phyloP scores from a whole-genome alignment of 2,888 invertebrate genomes.

The Disparrhopalites patrizii region DNA sequence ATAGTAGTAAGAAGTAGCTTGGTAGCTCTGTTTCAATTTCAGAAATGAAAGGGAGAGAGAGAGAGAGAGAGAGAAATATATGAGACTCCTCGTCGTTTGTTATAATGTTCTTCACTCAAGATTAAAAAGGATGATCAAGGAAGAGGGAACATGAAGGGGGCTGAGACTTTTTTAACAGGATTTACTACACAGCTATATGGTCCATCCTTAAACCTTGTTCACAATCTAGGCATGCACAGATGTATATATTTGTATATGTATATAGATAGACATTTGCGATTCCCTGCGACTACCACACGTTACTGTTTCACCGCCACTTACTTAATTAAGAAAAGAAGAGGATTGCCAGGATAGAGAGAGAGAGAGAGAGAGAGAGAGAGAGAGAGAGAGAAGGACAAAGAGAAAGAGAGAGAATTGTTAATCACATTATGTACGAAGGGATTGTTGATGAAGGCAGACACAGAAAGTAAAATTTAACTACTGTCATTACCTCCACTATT shows the following conservation, averaged over 20 bases:
- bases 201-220: too few relatives aligned
- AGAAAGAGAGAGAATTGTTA: too few relatives aligned
- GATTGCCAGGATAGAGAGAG: background rate
- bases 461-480: conserved; percentile 7
- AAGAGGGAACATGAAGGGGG: background rate
- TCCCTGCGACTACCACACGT: background rate
- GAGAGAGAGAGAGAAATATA: too few relatives aligned
- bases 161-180: background rate
- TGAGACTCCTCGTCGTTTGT: background rate
- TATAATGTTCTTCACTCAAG: too few relatives aligned
- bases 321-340: background rate
- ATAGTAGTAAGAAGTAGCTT: too few relatives aligned
- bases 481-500: background rate
- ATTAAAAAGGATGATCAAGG: conserved; percentile 1
- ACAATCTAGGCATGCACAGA: too few relatives aligned
- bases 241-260: too few relatives aligned
- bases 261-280: background rate
- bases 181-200: too few relatives aligned
- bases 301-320: background rate
- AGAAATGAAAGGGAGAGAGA: too few relatives aligned
- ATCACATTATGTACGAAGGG: background rate
- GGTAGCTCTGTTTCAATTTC: conserved; percentile 3
- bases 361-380: background rate
- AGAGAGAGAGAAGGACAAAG: too few relatives aligned
- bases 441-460: background rate